A percentile compares a stretch with the other conserved stretches of the same genome.
These are phyloP conservation scores for Etia nguti DNA, from an alignment of 2,113 vertebrate species.

Conservation along the genomic window DNA sequence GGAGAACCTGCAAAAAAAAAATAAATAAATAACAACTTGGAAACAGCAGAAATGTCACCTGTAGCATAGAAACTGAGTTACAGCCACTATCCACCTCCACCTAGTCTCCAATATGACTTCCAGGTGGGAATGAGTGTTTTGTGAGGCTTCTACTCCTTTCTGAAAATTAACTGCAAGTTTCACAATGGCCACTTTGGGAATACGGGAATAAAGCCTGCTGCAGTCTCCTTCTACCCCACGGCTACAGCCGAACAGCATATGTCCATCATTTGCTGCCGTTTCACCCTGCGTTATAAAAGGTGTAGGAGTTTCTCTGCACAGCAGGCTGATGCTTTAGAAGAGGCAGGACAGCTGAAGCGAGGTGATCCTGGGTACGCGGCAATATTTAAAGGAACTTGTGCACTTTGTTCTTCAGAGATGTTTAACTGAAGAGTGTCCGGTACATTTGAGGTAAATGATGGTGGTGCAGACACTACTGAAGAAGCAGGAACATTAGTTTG, in stretches of 20 bases:
- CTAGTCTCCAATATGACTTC: not conserved
- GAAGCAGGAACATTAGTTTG: slow-evolving; percentile 12
- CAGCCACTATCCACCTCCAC: not conserved
- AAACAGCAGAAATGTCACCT: not conserved
- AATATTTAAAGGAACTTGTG: fast-evolving
- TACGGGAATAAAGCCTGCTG: not conserved
- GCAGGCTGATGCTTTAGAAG: not conserved
- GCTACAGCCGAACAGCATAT: not conserved
- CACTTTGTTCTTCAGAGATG: not conserved
- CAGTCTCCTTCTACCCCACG: not conserved
- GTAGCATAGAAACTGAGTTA: not conserved
- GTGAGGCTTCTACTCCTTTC: not conserved
- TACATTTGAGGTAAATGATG: not conserved
- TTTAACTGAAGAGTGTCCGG: not conserved
- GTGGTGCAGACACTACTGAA: not conserved
- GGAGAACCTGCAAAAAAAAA: not conserved
- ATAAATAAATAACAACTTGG: not conserved
- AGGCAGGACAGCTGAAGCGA: fast-evolving
- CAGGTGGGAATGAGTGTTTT: not conserved
- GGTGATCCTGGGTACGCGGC: not conserved
- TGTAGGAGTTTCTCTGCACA: not conserved
- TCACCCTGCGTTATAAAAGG: not conserved
- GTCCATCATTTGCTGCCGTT: not conserved
- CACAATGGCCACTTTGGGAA: not conserved
- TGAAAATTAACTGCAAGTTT: not conserved